A percentile compares a stretch with the other conserved stretches of the same genome.
Conservation (phyloP, 2,113 vertebrate species). For the Atractosteus spatula region DNA sequence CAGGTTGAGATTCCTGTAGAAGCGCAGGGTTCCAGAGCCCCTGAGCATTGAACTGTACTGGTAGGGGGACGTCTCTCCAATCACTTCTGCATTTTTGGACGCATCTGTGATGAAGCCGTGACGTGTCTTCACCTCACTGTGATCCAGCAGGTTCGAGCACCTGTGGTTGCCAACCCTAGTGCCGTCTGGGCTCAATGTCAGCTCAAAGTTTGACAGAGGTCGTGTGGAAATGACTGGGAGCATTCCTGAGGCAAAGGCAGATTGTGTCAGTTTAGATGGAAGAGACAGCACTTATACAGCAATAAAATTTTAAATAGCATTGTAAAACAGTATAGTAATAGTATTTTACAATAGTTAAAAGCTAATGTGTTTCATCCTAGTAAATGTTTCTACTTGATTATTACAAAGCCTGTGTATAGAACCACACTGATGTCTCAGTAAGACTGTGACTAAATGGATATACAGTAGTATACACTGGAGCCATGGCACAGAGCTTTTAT, state of each 20-base stretch:
- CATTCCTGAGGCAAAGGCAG: conserved; percentile 70
- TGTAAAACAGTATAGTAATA: too few relatives aligned
- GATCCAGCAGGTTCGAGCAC: conserved; percentile 89
- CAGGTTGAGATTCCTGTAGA: conserved; percentile 87
- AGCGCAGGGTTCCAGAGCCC: conserved; percentile 75
- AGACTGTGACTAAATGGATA: too few relatives aligned
- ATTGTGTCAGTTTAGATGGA: background rate
- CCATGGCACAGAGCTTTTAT: too few relatives aligned
- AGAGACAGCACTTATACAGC: too few relatives aligned
- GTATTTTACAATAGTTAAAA: too few relatives aligned
- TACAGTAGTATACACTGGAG: too few relatives aligned
- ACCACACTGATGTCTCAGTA: too few relatives aligned
- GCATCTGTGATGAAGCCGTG: conserved; percentile 80
- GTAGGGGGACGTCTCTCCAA: conserved; percentile 77
- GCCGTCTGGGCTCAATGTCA: conserved; percentile 88
- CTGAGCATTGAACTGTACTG: conserved; percentile 76
- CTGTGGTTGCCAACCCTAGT: conserved; percentile 86
- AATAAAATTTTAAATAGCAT: too few relatives aligned
- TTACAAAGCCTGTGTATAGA: too few relatives aligned
- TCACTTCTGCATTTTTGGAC: conserved; percentile 65
- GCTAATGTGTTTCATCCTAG: too few relatives aligned
- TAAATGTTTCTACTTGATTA: too few relatives aligned
- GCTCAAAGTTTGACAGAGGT: conserved; percentile 86
- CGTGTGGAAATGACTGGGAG: conserved; percentile 88
- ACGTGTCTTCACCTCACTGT: conserved; percentile 80